A percentile compares a stretch with the other conserved stretches of the same genome.
These are phyloP conservation scores for Listrodromus nycthemerus DNA, from an alignment of 2,888 invertebrate species.

Conservation along the genomic window DNA sequence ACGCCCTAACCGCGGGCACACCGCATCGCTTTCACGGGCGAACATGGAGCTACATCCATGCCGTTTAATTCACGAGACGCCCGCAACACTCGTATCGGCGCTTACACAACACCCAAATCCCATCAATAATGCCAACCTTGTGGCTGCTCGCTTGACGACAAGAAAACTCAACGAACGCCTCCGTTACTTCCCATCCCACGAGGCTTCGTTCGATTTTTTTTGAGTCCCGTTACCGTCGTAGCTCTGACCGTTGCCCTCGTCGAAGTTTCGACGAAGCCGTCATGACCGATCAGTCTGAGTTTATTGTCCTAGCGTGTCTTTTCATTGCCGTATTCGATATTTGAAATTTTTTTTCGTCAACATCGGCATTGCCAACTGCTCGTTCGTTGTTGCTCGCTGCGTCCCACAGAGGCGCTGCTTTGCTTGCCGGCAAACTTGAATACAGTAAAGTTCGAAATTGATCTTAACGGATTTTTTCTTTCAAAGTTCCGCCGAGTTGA, in stretches of 20 bases:
- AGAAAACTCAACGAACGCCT: slow-evolving; percentile 64
- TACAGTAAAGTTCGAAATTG: background rate
- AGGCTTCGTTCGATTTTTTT: background rate
- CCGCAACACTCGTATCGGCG: slow-evolving; percentile 71
- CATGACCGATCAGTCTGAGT: background rate
- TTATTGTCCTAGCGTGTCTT: background rate
- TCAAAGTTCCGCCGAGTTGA: background rate
- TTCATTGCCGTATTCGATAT: slow-evolving; percentile 7
- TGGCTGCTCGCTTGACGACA: slow-evolving; percentile 71
- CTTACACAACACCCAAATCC: slow-evolving; percentile 52
- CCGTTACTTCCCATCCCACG: background rate
- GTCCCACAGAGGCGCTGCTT: background rate
- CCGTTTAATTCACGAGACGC: slow-evolving; percentile 74
- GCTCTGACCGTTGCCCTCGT: background rate
- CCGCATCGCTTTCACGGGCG: slow-evolving; percentile 83
- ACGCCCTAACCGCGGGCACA: slow-evolving; percentile 83
- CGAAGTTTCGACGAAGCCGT: background rate
- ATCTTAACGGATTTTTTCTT: background rate
- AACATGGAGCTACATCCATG: slow-evolving; percentile 82
- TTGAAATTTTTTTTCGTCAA: slow-evolving; percentile 61
- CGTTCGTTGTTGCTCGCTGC: background rate
- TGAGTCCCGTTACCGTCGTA: background rate
- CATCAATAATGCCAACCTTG: slow-evolving; percentile 61
- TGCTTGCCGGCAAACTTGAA: slow-evolving; percentile 42
- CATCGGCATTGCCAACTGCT: slow-evolving; percentile 54